Base-by-base conservation (phyloP, 1,140 invertebrate genomes). In the Drosophila virilis region DNA sequence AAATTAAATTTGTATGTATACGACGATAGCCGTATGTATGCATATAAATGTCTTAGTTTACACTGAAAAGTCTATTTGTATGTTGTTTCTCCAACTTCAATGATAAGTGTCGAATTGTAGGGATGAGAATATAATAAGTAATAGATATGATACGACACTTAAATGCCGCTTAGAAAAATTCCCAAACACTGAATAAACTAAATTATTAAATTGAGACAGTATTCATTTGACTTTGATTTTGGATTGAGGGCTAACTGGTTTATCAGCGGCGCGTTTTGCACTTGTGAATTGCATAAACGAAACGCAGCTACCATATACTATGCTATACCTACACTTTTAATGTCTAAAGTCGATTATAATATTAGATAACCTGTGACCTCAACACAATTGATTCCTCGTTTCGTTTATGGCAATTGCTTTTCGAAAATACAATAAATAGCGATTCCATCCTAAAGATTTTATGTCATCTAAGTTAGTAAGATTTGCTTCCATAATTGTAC, bases 171-270 rank as follows among this genome's bases (percentile, higher is more conserved):
- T 75, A 78, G 70, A 37, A 35, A 65, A 78, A 62, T 71, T 61
- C 76, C 62, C 68, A 52, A 46, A 80, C 65, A 76, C 83, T 84
- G 74, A 89, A 89, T 84, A 89, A 89, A 89, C 55, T 89, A 89
- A 89, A 80, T 89, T 89, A 89, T 88, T 77, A 89, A 83, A 78
- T 59, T 78, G 6, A 17, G 74, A 59, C 17, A 64, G 8, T 35
- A 55, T 66, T 43, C 9, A 17, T 50, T 45, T 52, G 38, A 46
- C n/a, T 51, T 67, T 55, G 28, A 15, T 71, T 60, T 66, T 35
- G 15, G 60, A 42, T 50, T 22, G 35, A 78, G 60, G 45, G 6
- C 32, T 28, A 37, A 43, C 22, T 10, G 22, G 38, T 42, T 57
- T 50, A 42, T 50, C 7, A 32, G 15, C 15, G 37, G 8, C 38